phyloP scores from a whole-genome alignment of 2,113 vertebrate species.

The Melanostigma gelatinosum region DNA sequence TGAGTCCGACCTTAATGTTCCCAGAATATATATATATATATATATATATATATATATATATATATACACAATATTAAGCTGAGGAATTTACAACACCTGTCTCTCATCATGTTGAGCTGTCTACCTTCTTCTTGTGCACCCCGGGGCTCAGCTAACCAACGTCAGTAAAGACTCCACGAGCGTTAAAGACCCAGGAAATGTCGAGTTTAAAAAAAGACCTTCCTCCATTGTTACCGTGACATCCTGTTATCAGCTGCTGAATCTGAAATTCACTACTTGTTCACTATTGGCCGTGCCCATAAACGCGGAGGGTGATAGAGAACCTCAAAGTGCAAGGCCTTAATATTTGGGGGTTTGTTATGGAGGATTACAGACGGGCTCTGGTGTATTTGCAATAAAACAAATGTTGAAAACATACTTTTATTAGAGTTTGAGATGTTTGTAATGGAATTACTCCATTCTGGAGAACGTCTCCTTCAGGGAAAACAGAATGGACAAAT shows the following conservation, averaged over 20 bases:
- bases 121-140: conserved; percentile 17
- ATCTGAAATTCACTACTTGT: neutral
- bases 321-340: neutral
- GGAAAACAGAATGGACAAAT: neutral
- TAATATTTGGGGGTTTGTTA: neutral
- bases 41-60: neutral
- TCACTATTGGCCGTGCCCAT: neutral
- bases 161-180: conserved; percentile 1
- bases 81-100: neutral
- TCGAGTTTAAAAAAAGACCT: neutral
- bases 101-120: conserved; percentile 13
- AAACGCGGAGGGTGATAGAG: neutral
- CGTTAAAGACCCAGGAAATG: neutral
- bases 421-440: neutral
- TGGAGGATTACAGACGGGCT: neutral
- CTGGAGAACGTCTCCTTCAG: neutral
- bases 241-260: neutral
- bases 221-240: neutral
- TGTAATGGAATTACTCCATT: neutral
- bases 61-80: no score
- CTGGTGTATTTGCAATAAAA: neutral
- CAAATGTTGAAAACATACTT: neutral
- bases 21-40: neutral
- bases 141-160: neutral
- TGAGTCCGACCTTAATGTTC: conserved; percentile 49